phyloP scores from a whole-genome alignment of 2,113 vertebrate genomes.

The Cichladusa arquata region DNA sequence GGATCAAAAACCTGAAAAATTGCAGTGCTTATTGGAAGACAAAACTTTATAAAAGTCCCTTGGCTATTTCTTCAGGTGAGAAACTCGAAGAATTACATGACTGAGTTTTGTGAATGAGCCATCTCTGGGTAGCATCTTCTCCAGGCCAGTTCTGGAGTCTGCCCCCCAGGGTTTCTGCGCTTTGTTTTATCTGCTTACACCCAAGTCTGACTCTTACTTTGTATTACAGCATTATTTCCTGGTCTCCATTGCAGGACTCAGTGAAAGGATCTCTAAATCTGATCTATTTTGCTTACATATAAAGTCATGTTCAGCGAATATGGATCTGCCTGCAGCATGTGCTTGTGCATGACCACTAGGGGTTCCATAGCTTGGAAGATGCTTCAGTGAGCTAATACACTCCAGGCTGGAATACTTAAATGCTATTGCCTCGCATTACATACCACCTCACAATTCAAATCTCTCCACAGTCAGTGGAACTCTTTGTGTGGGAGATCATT shows the following conservation, averaged over 20 bases:
- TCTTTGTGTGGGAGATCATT: not conserved
- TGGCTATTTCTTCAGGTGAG: not conserved
- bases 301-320: not conserved
- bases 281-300: not conserved
- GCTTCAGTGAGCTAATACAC: accelerated
- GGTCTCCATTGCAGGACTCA: not conserved
- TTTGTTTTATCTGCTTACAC: not conserved
- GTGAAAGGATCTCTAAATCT: not conserved
- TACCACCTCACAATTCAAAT: not conserved
- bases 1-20: not conserved
- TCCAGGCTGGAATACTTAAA: not conserved
- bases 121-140: not conserved
- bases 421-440: not conserved
- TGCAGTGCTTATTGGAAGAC: not conserved
- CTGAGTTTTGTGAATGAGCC: not conserved
- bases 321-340: not conserved
- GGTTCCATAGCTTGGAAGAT: not conserved
- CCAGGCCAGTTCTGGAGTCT: not conserved
- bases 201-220: not conserved
- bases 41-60: not conserved
- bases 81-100: not conserved
- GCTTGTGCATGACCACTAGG: not conserved
- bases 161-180: not conserved
- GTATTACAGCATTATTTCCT: not conserved
- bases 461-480: not conserved